Percentiles rank a stretch among this genome's conserved stretches.
phyloP scores from a whole-genome alignment of 2,888 invertebrate genomes.

The Podotricha telesiphe region DNA sequence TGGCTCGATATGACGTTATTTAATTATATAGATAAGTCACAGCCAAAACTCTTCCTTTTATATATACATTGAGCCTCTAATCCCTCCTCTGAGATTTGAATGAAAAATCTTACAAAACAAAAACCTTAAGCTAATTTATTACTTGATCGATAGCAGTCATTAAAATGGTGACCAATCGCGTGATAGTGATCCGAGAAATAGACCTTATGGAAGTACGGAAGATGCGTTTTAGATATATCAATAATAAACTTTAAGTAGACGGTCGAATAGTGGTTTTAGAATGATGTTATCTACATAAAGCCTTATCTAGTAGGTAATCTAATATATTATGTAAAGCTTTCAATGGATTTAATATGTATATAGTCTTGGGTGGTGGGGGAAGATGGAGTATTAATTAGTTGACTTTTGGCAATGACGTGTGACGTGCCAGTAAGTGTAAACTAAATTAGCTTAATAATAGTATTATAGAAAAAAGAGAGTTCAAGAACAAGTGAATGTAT shows the following conservation, averaged over 20 bases:
- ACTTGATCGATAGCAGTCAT: slow-evolving; percentile 25
- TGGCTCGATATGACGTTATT: background rate
- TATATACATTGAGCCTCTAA: background rate
- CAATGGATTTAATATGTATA: slow-evolving; percentile 6
- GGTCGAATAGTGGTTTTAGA: slow-evolving; percentile 3
- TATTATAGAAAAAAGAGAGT: background rate
- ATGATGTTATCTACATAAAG: background rate
- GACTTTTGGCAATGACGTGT: background rate
- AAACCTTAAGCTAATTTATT: slow-evolving; percentile 28
- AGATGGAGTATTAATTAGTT: background rate
- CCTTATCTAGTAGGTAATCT: slow-evolving; percentile 8
- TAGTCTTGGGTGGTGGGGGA: background rate
- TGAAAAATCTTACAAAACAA: slow-evolving; percentile 21
- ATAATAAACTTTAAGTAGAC: slow-evolving; percentile 6
- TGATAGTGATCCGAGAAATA: slow-evolving; percentile 21
- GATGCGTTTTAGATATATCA: background rate
- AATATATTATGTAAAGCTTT: slow-evolving; percentile 14
- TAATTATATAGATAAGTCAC: background rate
- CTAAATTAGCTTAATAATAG: background rate
- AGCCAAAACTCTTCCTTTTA: background rate
- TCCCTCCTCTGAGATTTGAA: slow-evolving; percentile 3
- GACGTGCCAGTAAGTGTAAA: background rate
- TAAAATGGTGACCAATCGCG: slow-evolving; percentile 28
- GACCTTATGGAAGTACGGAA: background rate
- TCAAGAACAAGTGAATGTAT: background rate